Conservation (phyloP, 2,797 vertebrate species). For the Rhynchotus rufescens region DNA sequence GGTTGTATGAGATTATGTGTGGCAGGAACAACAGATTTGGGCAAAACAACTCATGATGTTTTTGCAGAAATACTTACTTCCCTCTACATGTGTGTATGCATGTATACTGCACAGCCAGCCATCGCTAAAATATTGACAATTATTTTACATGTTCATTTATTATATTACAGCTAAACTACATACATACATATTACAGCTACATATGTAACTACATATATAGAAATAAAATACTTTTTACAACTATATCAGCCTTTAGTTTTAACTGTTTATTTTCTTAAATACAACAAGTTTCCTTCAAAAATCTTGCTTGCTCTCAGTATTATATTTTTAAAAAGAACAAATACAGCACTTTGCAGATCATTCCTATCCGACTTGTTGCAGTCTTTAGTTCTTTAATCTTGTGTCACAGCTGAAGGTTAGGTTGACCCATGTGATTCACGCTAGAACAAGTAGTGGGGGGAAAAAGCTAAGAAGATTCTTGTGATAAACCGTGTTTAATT, state of each 20-base stretch:
- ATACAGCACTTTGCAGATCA: background rate
- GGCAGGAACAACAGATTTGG: background rate
- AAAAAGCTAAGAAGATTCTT: conserved; percentile 44
- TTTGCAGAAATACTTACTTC: background rate
- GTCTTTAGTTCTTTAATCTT: conserved; percentile 63
- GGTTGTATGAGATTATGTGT: background rate
- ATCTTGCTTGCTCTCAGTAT: background rate
- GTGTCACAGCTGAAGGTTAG: conserved; percentile 66
- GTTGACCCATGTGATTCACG: conserved; percentile 38
- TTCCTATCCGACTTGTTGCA: conserved; percentile 15
- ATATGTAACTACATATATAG: background rate
- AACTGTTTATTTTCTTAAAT: background rate
- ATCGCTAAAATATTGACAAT: background rate
- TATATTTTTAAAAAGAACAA: background rate
- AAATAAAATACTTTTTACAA: background rate
- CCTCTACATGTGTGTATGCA: rapidly evolving
- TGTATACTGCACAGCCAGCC: background rate
- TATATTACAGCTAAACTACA: background rate
- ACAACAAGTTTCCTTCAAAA: background rate
- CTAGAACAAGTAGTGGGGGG: conserved; percentile 44
- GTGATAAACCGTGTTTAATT: conserved; percentile 77
- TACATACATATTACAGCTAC: too few relatives aligned
- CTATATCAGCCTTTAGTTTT: background rate
- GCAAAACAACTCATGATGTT: background rate
- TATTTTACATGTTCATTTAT: background rate